These are phyloP conservation scores for Hyperoplus immaculatus DNA, from an alignment of 2,797 vertebrate species.

Conservation along the genomic window DNA sequence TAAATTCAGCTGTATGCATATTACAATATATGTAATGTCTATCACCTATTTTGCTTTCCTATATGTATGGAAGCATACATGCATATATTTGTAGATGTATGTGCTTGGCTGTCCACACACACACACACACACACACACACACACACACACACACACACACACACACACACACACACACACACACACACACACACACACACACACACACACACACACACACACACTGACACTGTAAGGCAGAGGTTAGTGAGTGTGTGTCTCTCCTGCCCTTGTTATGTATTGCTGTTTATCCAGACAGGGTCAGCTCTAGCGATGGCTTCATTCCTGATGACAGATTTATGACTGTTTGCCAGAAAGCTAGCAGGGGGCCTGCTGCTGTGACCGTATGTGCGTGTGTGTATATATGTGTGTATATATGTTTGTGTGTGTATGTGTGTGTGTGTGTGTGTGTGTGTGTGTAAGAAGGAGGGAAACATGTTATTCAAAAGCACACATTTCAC, in stretches of 20 bases:
- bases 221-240: constrained; percentile 13
- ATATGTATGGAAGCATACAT: constrained; percentile 7
- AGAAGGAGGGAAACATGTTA: constrained; percentile 93
- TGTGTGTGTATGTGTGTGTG: constrained; percentile 33
- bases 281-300: constrained; percentile 93
- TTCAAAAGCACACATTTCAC: constrained; percentile 77
- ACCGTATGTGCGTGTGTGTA: constrained; percentile 66
- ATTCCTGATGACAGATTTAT: constrained; percentile 94
- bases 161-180: constrained; percentile 35
- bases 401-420: constrained; percentile 69
- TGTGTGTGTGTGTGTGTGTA: constrained; percentile 85
- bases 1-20: background rate
- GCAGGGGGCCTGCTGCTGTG: constrained; percentile 79
- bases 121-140: constrained; percentile 9
- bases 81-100: constrained; percentile 17
- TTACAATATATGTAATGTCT: background rate
- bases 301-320: constrained; percentile 93
- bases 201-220: constrained; percentile 36
- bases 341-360: constrained; percentile 85
- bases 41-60: background rate
- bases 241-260: constrained; percentile 68
- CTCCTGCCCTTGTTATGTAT: constrained; percentile 89
- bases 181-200: constrained; percentile 36
- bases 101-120: constrained; percentile 28
- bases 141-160: constrained; percentile 39